These are phyloP conservation scores for Epinotia brunnichana DNA, from an alignment of 2,888 invertebrate species.

Conservation along the genomic window DNA sequence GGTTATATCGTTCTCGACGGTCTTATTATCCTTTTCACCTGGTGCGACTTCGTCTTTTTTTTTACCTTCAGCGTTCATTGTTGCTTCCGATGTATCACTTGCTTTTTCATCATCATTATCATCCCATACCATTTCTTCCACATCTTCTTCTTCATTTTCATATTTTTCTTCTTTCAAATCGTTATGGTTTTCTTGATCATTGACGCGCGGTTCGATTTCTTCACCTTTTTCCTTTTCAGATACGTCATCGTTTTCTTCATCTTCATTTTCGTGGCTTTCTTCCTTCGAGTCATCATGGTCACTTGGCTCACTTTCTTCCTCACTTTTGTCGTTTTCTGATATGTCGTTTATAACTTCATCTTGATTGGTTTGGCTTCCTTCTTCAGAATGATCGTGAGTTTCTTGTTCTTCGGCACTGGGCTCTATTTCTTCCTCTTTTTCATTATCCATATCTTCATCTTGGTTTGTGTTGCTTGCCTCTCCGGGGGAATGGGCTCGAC, in stretches of 20 bases:
- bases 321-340: not conserved
- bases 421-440: conserved; percentile 9
- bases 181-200: not conserved
- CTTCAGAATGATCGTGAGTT: not conserved
- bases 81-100: conserved; percentile 19
- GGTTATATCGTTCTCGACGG: conserved; percentile 30
- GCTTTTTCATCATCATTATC: conserved; percentile 31
- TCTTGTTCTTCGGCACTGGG: conserved; percentile 12
- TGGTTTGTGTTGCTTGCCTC: conserved; percentile 15
- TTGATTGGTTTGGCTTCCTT: not conserved
- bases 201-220: not conserved
- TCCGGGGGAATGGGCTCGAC: conserved; percentile 18
- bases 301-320: not conserved
- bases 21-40: conserved; percentile 29
- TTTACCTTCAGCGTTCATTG: conserved; percentile 13
- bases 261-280: not conserved
- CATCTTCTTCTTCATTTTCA: conserved; percentile 26
- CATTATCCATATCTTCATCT: not conserved
- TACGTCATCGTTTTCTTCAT: not conserved
- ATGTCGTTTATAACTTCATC: conserved; percentile 5
- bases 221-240: not conserved
- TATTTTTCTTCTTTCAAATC: conserved; percentile 37
- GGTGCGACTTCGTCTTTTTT: conserved; percentile 26
- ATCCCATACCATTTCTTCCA: conserved; percentile 37
- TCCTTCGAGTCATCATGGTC: not conserved